phyloP scores from a whole-genome alignment of 2,888 invertebrate genomes.

The Leuctra nigra region DNA sequence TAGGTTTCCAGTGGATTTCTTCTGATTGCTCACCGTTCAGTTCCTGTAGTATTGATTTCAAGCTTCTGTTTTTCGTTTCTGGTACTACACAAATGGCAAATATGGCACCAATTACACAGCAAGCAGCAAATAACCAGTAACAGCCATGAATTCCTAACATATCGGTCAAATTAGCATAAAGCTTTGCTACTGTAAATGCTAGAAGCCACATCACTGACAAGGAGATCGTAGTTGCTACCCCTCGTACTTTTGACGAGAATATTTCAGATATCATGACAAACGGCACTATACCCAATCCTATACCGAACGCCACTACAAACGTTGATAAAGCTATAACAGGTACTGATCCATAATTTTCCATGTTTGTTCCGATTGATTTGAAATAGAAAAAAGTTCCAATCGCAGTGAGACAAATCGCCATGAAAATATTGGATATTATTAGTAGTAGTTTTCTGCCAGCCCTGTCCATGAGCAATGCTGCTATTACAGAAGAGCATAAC shows the following conservation, averaged over 20 bases:
- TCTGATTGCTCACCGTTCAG: slow-evolving; percentile 11
- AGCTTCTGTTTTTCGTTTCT: slow-evolving; percentile 42
- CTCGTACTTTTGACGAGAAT: slow-evolving; percentile 22
- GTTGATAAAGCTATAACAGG: slow-evolving; percentile 20
- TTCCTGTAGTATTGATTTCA: slow-evolving; percentile 40
- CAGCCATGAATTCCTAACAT: slow-evolving; percentile 38
- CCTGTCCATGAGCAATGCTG: slow-evolving; percentile 38
- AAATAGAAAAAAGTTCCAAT: slow-evolving; percentile 36
- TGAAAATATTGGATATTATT: slow-evolving; percentile 38
- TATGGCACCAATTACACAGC: slow-evolving; percentile 37
- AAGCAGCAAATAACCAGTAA: slow-evolving; percentile 41
- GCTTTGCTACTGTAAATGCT: slow-evolving; percentile 39
- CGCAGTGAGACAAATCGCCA: slow-evolving; percentile 34
- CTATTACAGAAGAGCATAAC: slow-evolving; percentile 33
- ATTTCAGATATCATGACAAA: slow-evolving; percentile 23
- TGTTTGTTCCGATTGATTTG: slow-evolving; percentile 28
- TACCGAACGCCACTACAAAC: slow-evolving; percentile 17
- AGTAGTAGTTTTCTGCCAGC: slow-evolving; percentile 43
- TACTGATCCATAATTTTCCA: slow-evolving; percentile 21
- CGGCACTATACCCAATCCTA: slow-evolving; percentile 21
- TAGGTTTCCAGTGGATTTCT: neutral
- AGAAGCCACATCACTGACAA: slow-evolving; percentile 35
- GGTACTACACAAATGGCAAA: slow-evolving; percentile 39
- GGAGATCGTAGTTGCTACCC: slow-evolving; percentile 19
- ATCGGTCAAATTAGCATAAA: slow-evolving; percentile 39